phyloP scores from a whole-genome alignment of 2,888 invertebrate genomes.

The Dendrolimus houi region DNA sequence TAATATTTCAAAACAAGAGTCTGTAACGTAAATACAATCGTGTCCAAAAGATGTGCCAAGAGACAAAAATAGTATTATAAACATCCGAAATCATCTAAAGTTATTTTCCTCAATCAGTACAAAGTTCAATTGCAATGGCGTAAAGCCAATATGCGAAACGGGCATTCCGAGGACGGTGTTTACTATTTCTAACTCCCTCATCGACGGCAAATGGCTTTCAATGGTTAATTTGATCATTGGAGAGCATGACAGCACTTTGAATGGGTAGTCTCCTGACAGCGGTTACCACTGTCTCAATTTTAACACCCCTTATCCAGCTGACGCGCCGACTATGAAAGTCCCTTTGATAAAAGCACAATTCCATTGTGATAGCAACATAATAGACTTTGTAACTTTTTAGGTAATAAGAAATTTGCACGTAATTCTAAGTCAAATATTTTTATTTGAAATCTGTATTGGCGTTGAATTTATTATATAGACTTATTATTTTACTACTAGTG shows the following conservation, averaged over 20 bases:
- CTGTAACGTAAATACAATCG: background rate
- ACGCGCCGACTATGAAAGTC: slow-evolving; percentile 63
- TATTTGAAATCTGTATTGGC: no score
- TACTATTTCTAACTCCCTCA: slow-evolving; percentile 14
- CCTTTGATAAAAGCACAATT: slow-evolving; percentile 68
- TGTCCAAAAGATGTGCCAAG: slow-evolving; percentile 41
- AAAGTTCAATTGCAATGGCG: slow-evolving; percentile 65
- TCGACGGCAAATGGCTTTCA: background rate
- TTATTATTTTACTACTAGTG: no score
- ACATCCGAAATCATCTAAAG: slow-evolving; percentile 52
- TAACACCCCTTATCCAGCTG: slow-evolving; percentile 44
- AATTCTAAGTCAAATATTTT: no score
- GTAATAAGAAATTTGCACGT: no score
- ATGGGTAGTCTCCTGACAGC: slow-evolving; percentile 17
- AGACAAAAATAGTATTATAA: slow-evolving; percentile 51
- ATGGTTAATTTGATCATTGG: background rate
- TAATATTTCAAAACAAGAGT: background rate
- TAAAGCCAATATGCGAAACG: slow-evolving; percentile 44
- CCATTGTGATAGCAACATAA: slow-evolving; percentile 68
- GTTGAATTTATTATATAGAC: no score
- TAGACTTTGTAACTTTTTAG: slow-evolving; percentile 36
- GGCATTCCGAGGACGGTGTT: slow-evolving; percentile 30
- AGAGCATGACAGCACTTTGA: slow-evolving; percentile 7
- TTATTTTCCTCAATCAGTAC: slow-evolving; percentile 65
- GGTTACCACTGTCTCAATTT: background rate